Base-by-base conservation (phyloP, 2,888 invertebrate genomes). In the Mythimna pallens region DNA sequence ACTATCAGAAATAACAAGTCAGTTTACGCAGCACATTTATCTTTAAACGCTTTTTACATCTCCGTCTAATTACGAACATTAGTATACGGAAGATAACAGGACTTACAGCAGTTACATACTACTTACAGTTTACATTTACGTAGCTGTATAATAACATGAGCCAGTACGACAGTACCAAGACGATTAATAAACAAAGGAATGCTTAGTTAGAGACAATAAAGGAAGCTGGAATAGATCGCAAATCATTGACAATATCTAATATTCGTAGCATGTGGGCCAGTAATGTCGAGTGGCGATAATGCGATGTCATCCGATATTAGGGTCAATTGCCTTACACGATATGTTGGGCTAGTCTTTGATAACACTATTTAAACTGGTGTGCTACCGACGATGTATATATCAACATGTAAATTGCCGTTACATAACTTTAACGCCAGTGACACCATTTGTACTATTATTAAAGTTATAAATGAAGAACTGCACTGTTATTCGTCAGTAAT, bases 271-370 rank as follows among this genome's bases (percentile, higher is more conserved):
- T 83, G 86, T 76, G 81, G 71, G 67, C 70, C 66, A 78, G 70
- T 78, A 83, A 86, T 76, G 78, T 89, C 85, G 85, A 87, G 87
- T 88, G 85, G 87, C 87, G 90, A 92, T 91, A 92, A 90, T 92
- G 89, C 88, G 87, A 89, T 89, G 90, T 92, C 91, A 90, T 92
- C 90, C 85, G 88, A 91, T 92, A 94, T 93, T 92, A 92, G 88
- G 94, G 94, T 94, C 94, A 94, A 93, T 93, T 93, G 93, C 92
- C 91, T 86, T 87, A 78, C 82, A 83, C 85, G 87, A 87, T 85
- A 86, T 90, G 91, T 92, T 91, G 90, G 91, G 91, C 89, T 92
- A 92, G 92, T 89, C 92, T 89, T 86, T 87, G 94, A 94, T 94
- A 94, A 93, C 90, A 89, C 86, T 93, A 88, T 93, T 92, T 91